These are phyloP conservation scores for Gobionotothen gibberifrons DNA, from an alignment of 2,797 vertebrate species.

Conservation along the genomic window DNA sequence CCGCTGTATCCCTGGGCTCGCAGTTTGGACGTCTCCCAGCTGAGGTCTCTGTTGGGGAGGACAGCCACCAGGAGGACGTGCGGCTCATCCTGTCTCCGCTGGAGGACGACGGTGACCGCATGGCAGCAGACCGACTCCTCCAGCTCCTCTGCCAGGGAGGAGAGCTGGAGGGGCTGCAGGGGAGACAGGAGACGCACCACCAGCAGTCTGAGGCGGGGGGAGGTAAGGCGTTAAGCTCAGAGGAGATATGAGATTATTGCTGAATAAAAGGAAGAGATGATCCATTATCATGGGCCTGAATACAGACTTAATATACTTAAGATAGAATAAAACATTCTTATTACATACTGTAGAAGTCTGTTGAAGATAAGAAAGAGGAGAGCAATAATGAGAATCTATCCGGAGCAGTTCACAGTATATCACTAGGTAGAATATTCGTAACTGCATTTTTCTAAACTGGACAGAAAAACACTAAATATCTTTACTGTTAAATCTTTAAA, in stretches of 20 bases:
- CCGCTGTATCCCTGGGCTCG: constrained; percentile 77
- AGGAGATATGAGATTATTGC: constrained; percentile 31
- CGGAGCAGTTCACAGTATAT: neutral
- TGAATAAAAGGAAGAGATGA: too few relatives aligned
- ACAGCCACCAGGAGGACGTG: constrained; percentile 74
- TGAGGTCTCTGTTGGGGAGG: constrained; percentile 84
- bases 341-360: constrained; percentile 19
- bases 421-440: neutral
- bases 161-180: constrained; percentile 71
- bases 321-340: constrained; percentile 27
- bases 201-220: constrained; percentile 82
- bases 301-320: constrained; percentile 46
- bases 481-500: too few relatives aligned
- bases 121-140: constrained; percentile 81
- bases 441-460: neutral
- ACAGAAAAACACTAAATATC: neutral
- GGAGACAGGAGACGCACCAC: constrained; percentile 81
- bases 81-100: constrained; percentile 77
- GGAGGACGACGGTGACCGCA: constrained; percentile 81
- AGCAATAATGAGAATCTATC: constrained; percentile 16
- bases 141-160: constrained; percentile 83
- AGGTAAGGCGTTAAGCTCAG: constrained; percentile 20
- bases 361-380: constrained; percentile 48
- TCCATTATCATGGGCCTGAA: too few relatives aligned
- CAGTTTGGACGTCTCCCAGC: constrained; percentile 80